Base-by-base conservation (phyloP, 2,888 invertebrate species). In the Catocala nupta region DNA sequence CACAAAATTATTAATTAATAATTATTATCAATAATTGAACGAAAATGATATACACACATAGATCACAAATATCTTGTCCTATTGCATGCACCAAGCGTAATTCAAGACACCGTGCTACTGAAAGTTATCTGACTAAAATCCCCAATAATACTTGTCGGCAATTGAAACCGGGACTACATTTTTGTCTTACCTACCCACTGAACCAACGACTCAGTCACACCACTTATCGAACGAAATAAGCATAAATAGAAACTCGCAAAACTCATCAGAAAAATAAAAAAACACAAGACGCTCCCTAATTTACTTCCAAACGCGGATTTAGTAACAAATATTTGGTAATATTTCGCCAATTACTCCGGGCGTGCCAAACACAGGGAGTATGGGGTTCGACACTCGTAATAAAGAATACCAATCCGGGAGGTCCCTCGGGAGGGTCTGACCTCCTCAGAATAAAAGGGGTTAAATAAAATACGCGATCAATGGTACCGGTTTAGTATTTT, bases 331-430 rank as follows among this genome's bases (percentile, higher is more conserved):
- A 75, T 73, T 80, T 79, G 71, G 77, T 70, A 83, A 88, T 88
- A 89, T 88, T 83, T 87, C 81, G 79, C 81, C 86, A 87, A 85
- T 88, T 87, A 88, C 77, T 77, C 73, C 65, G 74, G 79, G 78
- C 77, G 83, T 81, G 81, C 79, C 86, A 83, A 86, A 86, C 86
- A 84, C 86, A 81, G 47, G 83, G 77, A 76, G 79, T 70, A 68
- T 64, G 59, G 78, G 80, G 78, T 67, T 73, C 75, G 74, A 72
- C 66, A 78, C 76, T 81, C 83, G 83, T 85, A 87, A 88, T 88
- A 90, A 89, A 90, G 89, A 88, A 90, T 90, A 84, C 86, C 87
- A 84, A 85, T 83, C 83, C 77, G 76, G 77, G 73, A 57, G 51
- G 63, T 81, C 87, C 83, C 88, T 39, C 43, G 88, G 87, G 85